phyloP scores from a whole-genome alignment of 2,113 vertebrate genomes.

The Hoplias malabaricus region DNA sequence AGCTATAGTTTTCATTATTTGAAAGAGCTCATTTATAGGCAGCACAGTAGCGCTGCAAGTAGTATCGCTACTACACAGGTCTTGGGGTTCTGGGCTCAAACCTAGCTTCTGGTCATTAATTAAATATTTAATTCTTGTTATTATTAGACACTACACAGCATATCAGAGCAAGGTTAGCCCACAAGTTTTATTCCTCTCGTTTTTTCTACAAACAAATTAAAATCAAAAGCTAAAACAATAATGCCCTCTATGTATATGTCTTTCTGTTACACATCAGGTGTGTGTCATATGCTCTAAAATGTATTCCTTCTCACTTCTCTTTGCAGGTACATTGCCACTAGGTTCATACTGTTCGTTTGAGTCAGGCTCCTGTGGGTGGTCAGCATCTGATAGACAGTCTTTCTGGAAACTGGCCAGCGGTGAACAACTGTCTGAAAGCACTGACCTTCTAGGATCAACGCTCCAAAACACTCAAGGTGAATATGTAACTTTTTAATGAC shows the following conservation, averaged over 20 bases:
- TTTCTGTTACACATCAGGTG: not conserved
- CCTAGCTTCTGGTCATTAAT: too few species aligned
- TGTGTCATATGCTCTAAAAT: not conserved
- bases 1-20: too few species aligned
- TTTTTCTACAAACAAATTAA: too few species aligned
- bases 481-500: not conserved
- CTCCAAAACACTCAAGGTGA: slow-evolving; percentile 79
- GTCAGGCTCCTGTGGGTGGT: slow-evolving; percentile 80
- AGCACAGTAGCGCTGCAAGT: too few species aligned
- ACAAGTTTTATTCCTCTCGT: too few species aligned
- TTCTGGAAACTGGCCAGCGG: slow-evolving; percentile 74
- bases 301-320: slow-evolving; percentile 27
- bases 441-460: slow-evolving; percentile 66
- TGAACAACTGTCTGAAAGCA: slow-evolving; percentile 56
- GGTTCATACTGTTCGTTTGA: slow-evolving; percentile 87
- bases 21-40: too few species aligned
- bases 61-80: too few species aligned
- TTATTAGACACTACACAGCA: too few species aligned
- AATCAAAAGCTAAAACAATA: too few species aligned
- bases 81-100: too few species aligned
- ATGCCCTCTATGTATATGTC: not conserved
- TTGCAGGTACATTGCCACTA: slow-evolving; percentile 72
- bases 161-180: not conserved
- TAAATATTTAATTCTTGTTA: too few species aligned
- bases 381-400: slow-evolving; percentile 61